These are phyloP conservation scores for Drosophila bifasciata DNA, from an alignment of 1,140 invertebrate genomes.

Conservation along the genomic window DNA sequence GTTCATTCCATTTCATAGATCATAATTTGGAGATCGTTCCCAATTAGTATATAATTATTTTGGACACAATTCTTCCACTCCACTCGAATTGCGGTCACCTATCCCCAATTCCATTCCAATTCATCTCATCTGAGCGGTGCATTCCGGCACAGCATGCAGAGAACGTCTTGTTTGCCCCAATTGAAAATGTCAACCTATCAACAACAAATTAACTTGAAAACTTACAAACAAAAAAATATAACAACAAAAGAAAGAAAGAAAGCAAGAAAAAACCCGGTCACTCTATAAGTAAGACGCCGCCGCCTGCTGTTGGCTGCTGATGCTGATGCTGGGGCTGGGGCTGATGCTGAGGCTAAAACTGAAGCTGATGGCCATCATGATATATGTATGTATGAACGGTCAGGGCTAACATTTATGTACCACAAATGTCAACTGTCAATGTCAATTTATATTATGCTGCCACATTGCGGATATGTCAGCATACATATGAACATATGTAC, in stretches of 20 bases:
- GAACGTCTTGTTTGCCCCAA: slow-evolving; percentile 68
- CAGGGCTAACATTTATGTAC: slow-evolving; percentile 80
- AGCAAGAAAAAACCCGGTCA: slow-evolving; percentile 59
- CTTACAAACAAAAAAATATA: slow-evolving; percentile 53
- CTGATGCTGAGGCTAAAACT: background rate
- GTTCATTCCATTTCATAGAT: slow-evolving; percentile 18
- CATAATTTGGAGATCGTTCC: slow-evolving; percentile 14
- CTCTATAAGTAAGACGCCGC: slow-evolving; percentile 76
- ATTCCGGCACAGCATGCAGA: slow-evolving; percentile 62
- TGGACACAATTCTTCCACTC: slow-evolving; percentile 51
- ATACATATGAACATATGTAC: slow-evolving; percentile 74
- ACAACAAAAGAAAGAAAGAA: slow-evolving; percentile 55
- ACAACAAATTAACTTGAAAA: slow-evolving; percentile 78
- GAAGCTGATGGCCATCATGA: slow-evolving; percentile 58
- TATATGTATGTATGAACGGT: slow-evolving; percentile 76
- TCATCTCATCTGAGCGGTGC: slow-evolving; percentile 31
- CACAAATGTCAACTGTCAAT: slow-evolving; percentile 81
- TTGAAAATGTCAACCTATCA: slow-evolving; percentile 79
- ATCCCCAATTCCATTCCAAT: slow-evolving; percentile 23
- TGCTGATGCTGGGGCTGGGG: slow-evolving; percentile 20
- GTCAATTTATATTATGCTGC: slow-evolving; percentile 81
- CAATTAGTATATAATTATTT: slow-evolving; percentile 52
- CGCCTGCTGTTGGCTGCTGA: slow-evolving; percentile 57
- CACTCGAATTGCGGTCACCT: slow-evolving; percentile 59
- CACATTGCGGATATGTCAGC: slow-evolving; percentile 81